Evolutionary conservation across 2,113 vertebrate genomes (phyloP).

Genomic region (Neofelis nebulosa): DNA sequence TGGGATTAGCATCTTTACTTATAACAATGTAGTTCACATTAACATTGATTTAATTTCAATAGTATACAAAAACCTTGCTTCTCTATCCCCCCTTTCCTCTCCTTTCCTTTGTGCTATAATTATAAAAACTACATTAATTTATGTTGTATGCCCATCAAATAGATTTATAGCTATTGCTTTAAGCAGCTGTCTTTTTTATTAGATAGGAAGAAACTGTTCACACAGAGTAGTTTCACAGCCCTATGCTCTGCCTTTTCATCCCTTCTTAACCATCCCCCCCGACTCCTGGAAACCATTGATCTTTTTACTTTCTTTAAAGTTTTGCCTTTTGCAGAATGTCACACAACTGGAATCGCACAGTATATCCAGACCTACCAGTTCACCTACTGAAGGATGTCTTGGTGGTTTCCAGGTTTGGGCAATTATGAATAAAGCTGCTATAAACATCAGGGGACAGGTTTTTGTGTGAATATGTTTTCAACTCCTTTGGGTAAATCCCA

Average conservation of each 20-base stretch:
- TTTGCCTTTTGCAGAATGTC: background rate
- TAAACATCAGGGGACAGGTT: background rate
- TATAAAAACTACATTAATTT: background rate
- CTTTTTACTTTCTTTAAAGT: background rate
- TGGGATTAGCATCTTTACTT: background rate
- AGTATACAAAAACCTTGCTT: background rate
- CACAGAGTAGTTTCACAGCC: no score
- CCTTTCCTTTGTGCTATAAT: background rate
- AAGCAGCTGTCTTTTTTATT: background rate
- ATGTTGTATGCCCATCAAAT: background rate
- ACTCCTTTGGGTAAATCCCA: background rate
- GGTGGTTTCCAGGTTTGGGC: background rate
- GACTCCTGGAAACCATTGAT: background rate
- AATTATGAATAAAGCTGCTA: background rate
- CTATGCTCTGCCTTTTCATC: background rate
- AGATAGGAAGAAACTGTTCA: background rate
- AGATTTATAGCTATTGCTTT: background rate
- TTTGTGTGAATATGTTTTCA: background rate
- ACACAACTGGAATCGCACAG: background rate
- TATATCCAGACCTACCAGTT: background rate
- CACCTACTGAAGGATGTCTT: background rate
- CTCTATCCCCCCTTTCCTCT: background rate
- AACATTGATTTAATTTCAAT: background rate
- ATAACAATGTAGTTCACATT: background rate
- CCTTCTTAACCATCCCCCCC: background rate